phyloP scores from a whole-genome alignment of 2,113 vertebrate genomes.

The Casuarius casuarius region DNA sequence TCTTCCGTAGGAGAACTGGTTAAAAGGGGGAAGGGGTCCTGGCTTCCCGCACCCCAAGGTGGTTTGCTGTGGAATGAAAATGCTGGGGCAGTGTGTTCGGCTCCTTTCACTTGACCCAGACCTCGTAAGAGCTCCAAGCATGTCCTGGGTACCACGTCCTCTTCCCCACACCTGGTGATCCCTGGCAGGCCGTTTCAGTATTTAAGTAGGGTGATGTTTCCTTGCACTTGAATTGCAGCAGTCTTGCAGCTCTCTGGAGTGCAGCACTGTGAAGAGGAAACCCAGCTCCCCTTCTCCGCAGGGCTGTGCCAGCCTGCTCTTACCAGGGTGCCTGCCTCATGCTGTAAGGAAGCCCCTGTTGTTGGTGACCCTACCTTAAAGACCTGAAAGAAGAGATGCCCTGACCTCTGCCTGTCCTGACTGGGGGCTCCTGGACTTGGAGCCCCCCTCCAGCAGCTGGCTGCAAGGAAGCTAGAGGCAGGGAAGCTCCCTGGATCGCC shows the following conservation, averaged over 20 bases:
- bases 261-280: background rate
- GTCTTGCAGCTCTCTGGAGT: accelerated
- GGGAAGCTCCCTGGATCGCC: background rate
- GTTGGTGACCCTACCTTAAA: accelerated
- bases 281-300: accelerated
- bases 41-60: background rate
- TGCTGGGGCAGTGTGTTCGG: accelerated
- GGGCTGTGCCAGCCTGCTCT: background rate
- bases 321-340: accelerated
- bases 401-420: accelerated
- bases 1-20: background rate
- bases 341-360: background rate
- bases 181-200: background rate
- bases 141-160: accelerated
- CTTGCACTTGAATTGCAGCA: background rate
- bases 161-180: background rate
- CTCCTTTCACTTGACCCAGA: background rate
- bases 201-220: background rate
- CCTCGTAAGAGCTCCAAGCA: background rate
- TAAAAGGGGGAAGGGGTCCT: background rate
- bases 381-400: background rate
- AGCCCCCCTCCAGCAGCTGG: background rate
- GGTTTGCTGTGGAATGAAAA: background rate
- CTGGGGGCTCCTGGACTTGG: background rate
- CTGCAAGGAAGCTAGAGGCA: accelerated